Percentiles rank a stretch among this genome's conserved stretches.
These are phyloP conservation scores for Pampusana beccarii DNA, from an alignment of 2,113 vertebrate species.

Conservation along the genomic window DNA sequence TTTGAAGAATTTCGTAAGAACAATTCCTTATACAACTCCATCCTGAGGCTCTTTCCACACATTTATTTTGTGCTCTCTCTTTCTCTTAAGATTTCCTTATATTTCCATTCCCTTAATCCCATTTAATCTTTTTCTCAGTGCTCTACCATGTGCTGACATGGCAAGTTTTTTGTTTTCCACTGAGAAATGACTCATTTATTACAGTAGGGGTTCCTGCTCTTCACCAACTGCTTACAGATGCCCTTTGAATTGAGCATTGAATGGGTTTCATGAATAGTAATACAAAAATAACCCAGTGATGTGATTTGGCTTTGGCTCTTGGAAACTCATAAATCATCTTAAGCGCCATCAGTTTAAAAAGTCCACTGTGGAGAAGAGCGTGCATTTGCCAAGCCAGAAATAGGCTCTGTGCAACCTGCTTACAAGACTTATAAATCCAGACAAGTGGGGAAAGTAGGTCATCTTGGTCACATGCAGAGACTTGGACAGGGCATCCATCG, in stretches of 20 bases:
- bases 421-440: constrained; percentile 5
- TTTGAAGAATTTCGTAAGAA: background rate
- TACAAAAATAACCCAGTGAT: constrained; percentile 43
- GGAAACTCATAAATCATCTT: constrained; percentile 60
- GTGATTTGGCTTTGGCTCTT: constrained; percentile 48
- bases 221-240: constrained; percentile 44
- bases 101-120: background rate
- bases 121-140: background rate
- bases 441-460: background rate
- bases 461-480: constrained; percentile 22
- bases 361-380: background rate
- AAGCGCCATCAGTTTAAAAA: constrained; percentile 49
- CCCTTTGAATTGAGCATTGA: constrained; percentile 46
- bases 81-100: background rate
- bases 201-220: constrained; percentile 59
- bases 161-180: constrained; percentile 49
- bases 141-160: constrained; percentile 37
- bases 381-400: constrained; percentile 51
- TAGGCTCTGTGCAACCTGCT: background rate
- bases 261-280: constrained; percentile 71
- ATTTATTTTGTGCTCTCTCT: background rate
- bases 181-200: constrained; percentile 72
- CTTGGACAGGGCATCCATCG: background rate
- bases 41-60: background rate
- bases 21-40: background rate